Percentiles rank a stretch among this genome's conserved stretches.
These are phyloP conservation scores for Pteria penguin DNA, from an alignment of 2,888 invertebrate genomes.

Conservation along the genomic window DNA sequence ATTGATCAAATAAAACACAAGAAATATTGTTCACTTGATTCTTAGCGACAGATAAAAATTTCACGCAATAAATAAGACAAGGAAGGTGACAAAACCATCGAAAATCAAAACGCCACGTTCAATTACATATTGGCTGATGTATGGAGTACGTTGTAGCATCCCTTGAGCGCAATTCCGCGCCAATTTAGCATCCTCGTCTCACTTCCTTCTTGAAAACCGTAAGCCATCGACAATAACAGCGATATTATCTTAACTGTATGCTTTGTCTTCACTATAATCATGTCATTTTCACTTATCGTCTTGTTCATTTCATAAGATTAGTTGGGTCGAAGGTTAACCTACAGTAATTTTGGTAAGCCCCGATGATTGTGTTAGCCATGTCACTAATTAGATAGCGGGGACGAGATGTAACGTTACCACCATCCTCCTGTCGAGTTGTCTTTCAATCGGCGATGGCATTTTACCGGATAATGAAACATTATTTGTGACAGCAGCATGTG, in stretches of 20 bases:
- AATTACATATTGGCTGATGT: slow-evolving; percentile 1
- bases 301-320: slow-evolving; percentile 23
- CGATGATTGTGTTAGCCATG: slow-evolving; percentile 34
- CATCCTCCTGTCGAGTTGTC: slow-evolving; percentile 9
- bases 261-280: slow-evolving; percentile 16
- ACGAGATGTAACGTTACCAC: slow-evolving; percentile 12
- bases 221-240: slow-evolving; percentile 19
- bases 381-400: slow-evolving; percentile 26
- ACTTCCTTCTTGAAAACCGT: slow-evolving; percentile 8
- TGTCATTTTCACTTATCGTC: slow-evolving; percentile 21
- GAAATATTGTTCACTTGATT: no score
- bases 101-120: slow-evolving; percentile 24
- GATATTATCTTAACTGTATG: slow-evolving; percentile 10
- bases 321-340: slow-evolving; percentile 33
- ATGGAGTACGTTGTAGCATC: slow-evolving; percentile 19
- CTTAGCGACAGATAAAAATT: no score
- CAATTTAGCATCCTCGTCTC: slow-evolving; percentile 3
- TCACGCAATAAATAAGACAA: neutral
- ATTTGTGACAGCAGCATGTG: slow-evolving; percentile 5
- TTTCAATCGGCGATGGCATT: slow-evolving; percentile 1
- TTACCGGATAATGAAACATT: slow-evolving; percentile 11
- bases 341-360: slow-evolving; percentile 35
- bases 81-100: neutral
- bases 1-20: no score
- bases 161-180: slow-evolving; percentile 5